Evolutionary conservation across 2,888 invertebrate genomes (phyloP).

Genomic region (Erpobdella octoculata): DNA sequence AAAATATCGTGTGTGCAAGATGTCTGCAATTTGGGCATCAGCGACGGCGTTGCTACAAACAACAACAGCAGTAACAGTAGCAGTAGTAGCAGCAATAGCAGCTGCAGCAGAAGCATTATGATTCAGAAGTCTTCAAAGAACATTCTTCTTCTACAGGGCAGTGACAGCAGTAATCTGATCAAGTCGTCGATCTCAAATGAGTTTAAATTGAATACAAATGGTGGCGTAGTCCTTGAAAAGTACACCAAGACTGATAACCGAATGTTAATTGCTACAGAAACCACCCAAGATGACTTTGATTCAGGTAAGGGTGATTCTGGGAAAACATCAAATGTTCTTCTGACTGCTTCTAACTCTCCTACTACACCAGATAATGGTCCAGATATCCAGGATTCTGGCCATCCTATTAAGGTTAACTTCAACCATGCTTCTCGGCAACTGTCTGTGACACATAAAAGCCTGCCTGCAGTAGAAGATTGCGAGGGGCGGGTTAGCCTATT

Average conservation of each 20-base stretch:
- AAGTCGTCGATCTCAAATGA: conserved; percentile 8
- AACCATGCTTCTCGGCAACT: too few relatives aligned
- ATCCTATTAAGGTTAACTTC: too few relatives aligned
- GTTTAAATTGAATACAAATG: background rate
- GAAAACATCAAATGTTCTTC: background rate
- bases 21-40: background rate
- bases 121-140: background rate
- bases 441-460: background rate
- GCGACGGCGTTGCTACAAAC: background rate
- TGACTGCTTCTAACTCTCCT: background rate
- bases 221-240: conserved; percentile 2
- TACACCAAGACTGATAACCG: conserved; percentile 24
- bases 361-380: too few relatives aligned
- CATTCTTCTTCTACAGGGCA: too few relatives aligned
- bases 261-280: conserved; percentile 5
- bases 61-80: background rate
- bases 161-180: background rate
- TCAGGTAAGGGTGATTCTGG: background rate
- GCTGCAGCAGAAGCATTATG: too few relatives aligned
- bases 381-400: too few relatives aligned
- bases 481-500: background rate
- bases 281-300: background rate
- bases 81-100: background rate
- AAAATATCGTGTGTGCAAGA: background rate
- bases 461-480: background rate